These are phyloP conservation scores for Anoplius nigerrimus DNA, from an alignment of 2,888 invertebrate genomes.

Conservation along the genomic window DNA sequence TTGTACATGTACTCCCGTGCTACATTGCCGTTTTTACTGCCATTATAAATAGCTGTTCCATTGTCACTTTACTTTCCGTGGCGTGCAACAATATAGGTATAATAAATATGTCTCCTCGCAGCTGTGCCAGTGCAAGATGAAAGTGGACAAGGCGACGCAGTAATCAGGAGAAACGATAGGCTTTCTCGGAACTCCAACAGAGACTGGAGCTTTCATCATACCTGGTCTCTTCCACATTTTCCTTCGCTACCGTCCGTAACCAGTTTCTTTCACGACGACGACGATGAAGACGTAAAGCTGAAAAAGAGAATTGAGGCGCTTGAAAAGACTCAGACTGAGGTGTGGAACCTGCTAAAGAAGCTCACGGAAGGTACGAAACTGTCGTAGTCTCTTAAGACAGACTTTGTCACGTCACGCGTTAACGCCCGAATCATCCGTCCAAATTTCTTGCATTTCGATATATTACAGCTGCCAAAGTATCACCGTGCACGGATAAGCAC, in stretches of 20 bases:
- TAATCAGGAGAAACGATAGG: neutral
- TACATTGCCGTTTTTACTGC: neutral
- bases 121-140: slow-evolving; percentile 10
- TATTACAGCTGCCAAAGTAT: too few species aligned
- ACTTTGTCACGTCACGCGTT: too few species aligned
- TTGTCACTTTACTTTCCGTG: neutral
- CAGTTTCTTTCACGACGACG: slow-evolving; percentile 26
- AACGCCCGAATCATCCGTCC: too few species aligned
- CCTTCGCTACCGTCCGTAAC: slow-evolving; percentile 24
- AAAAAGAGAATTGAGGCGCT: neutral
- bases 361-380: slow-evolving; percentile 25
- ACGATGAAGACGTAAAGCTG: neutral
- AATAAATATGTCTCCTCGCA: neutral
- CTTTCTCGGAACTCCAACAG: neutral
- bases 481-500: too few species aligned
- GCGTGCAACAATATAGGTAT: neutral
- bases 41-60: neutral
- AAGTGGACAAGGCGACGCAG: neutral
- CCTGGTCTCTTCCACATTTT: slow-evolving; percentile 37
- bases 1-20: too few species aligned
- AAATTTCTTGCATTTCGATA: too few species aligned
- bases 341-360: slow-evolving; percentile 31
- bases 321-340: slow-evolving; percentile 40
- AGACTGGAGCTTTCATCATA: slow-evolving; percentile 30
- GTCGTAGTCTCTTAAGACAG: too few species aligned